These are phyloP conservation scores for Pecten maximus DNA, from an alignment of 2,888 invertebrate genomes.

Conservation along the genomic window DNA sequence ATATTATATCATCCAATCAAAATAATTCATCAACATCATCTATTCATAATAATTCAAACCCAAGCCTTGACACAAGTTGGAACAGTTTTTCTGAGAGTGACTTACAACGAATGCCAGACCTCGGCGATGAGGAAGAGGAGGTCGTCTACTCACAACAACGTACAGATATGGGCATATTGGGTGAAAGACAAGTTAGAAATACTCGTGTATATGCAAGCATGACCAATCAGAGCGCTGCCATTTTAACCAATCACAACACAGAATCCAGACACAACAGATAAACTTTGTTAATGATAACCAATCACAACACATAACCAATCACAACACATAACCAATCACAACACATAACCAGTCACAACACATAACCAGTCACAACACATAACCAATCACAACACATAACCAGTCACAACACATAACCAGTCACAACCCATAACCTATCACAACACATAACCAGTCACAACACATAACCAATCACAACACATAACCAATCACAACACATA, in stretches of 20 bases:
- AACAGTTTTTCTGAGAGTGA: conserved; percentile 17
- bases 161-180: not conserved
- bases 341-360: too few relatives aligned
- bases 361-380: too few relatives aligned
- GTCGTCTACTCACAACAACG: not conserved
- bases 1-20: conserved; percentile 30
- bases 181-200: not conserved
- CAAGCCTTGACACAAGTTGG: conserved; percentile 23
- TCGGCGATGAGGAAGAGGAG: not conserved
- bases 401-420: too few relatives aligned
- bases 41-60: not conserved
- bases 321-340: too few relatives aligned
- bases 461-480: too few relatives aligned
- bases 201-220: not conserved
- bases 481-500: too few relatives aligned
- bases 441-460: too few relatives aligned
- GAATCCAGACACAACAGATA: not conserved
- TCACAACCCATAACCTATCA: too few relatives aligned
- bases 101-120: not conserved
- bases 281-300: too few relatives aligned
- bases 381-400: too few relatives aligned
- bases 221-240: not conserved
- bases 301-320: too few relatives aligned
- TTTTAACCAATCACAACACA: not conserved
- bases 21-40: conserved; percentile 30